Percentiles rank a stretch among this genome's conserved stretches.
Conservation (phyloP, 2,797 vertebrate genomes). For the Malurus leucopterus region DNA sequence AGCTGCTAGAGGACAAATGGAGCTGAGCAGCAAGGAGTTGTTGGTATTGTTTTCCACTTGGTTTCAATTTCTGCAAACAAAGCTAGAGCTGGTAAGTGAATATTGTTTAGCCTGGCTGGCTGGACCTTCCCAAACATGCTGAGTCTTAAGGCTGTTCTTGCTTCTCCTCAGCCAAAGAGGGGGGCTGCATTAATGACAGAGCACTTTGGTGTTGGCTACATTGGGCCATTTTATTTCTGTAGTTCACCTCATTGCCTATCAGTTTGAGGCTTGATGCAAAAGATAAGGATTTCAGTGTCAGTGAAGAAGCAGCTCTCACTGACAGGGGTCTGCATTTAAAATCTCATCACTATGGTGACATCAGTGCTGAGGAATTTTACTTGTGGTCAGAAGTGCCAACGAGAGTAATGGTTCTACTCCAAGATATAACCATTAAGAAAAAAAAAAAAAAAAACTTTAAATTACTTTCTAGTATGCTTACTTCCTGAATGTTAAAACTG, state of each 20-base stretch:
- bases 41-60: background rate
- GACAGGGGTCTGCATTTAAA: background rate
- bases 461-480: background rate
- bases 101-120: background rate
- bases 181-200: background rate
- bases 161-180: background rate
- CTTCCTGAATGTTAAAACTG: background rate
- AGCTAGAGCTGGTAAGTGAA: conserved; percentile 28
- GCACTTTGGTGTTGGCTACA: background rate
- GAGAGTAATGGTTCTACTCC: background rate
- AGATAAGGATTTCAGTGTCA: background rate
- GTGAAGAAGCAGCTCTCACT: background rate
- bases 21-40: rapidly evolving
- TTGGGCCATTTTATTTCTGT: background rate
- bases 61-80: conserved; percentile 21
- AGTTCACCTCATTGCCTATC: background rate
- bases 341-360: background rate
- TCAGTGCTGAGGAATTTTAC: background rate
- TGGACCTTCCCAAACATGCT: background rate
- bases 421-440: background rate
- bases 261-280: background rate
- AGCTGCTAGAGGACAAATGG: background rate
- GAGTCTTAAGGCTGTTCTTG: background rate
- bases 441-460: background rate
- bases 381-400: background rate